phyloP scores from a whole-genome alignment of 2,888 invertebrate species.

The Papilio protenor region DNA sequence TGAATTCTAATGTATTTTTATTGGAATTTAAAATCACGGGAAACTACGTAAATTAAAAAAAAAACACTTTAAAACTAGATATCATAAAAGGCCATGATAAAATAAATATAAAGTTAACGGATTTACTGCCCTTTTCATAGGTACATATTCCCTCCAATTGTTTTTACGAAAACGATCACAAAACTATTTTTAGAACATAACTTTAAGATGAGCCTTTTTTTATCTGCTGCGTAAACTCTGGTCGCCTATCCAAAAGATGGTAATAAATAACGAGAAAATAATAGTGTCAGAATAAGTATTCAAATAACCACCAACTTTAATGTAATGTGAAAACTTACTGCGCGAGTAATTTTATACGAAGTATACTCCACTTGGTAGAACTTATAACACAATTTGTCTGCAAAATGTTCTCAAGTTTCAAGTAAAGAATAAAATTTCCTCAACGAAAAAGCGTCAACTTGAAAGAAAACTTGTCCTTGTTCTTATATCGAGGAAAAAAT shows the following conservation, averaged over 20 bases:
- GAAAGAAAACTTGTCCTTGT: conserved; percentile 33
- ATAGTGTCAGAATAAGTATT: conserved; percentile 22
- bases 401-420: conserved; percentile 44
- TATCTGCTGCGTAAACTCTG: neutral
- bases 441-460: conserved; percentile 40
- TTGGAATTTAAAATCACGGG: neutral
- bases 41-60: neutral
- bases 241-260: neutral
- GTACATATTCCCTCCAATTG: too few relatives aligned
- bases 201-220: neutral
- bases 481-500: conserved; percentile 29
- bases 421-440: conserved; percentile 43
- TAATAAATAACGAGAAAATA: conserved; percentile 20
- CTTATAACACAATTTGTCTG: conserved; percentile 45
- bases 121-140: neutral
- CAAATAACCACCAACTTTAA: conserved; percentile 29
- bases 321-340: conserved; percentile 38
- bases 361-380: conserved; percentile 38
- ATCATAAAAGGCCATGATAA: too few relatives aligned
- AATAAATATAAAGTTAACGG: neutral
- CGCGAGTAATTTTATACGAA: conserved; percentile 39
- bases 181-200: neutral
- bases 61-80: too few relatives aligned
- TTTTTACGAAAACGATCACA: too few relatives aligned
- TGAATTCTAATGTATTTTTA: conserved; percentile 16